phyloP scores from a whole-genome alignment of 2,888 invertebrate species.

The Neria commutata region DNA sequence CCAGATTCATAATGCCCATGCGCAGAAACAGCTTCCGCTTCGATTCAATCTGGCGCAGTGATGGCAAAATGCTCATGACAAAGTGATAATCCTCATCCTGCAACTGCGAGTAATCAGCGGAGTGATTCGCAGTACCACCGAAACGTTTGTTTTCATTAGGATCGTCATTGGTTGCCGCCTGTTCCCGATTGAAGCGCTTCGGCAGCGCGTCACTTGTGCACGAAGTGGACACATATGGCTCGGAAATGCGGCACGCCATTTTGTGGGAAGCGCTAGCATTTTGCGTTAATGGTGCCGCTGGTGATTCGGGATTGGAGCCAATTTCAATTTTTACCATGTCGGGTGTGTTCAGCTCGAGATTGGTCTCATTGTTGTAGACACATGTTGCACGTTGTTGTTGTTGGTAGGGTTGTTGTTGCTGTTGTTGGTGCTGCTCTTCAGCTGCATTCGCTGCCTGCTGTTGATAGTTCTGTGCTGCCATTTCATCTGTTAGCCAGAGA shows the following conservation, averaged over 20 bases:
- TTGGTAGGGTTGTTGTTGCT: neutral
- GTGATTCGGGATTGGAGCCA: neutral
- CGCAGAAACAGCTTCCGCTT: slow-evolving; percentile 36
- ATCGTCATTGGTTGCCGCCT: neutral
- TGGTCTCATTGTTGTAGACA: neutral
- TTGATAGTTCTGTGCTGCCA: slow-evolving; percentile 6
- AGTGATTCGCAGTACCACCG: too few species aligned
- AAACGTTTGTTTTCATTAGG: too few species aligned
- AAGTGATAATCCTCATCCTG: slow-evolving; percentile 42
- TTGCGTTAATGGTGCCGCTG: too few species aligned
- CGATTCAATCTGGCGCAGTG: slow-evolving; percentile 31
- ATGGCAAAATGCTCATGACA: slow-evolving; percentile 41
- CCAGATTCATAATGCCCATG: slow-evolving; percentile 11
- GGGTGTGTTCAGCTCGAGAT: neutral
- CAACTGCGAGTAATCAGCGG: too few species aligned
- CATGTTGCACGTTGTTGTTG: neutral
- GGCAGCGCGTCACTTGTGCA: too few species aligned
- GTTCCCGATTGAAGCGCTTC: neutral
- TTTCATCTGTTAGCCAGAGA: neutral
- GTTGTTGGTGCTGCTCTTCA: slow-evolving; percentile 1
- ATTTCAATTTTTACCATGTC: neutral
- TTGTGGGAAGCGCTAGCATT: neutral
- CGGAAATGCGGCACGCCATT: too few species aligned
- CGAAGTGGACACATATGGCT: too few species aligned
- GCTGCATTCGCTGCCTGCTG: neutral